Evolutionary conservation across 1,140 invertebrate genomes (phyloP).

Genomic region (Tenebrio molitor): DNA sequence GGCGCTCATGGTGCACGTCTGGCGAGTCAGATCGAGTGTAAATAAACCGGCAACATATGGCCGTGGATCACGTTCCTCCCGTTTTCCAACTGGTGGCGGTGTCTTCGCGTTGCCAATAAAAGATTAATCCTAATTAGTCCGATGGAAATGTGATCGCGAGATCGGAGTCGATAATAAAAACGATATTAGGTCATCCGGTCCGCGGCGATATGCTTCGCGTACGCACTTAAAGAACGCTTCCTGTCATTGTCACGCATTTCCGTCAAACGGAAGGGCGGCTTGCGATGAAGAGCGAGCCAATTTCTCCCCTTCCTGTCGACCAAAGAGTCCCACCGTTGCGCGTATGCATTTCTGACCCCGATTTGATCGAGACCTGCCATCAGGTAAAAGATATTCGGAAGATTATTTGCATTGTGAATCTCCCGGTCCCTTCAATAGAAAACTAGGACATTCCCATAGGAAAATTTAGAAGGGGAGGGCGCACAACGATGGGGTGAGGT

Average conservation of each 20-base stretch:
- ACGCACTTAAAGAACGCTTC: constrained; percentile 25
- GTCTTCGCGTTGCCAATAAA: constrained; percentile 30
- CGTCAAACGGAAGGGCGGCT: constrained; percentile 4
- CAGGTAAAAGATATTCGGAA: constrained; percentile 37
- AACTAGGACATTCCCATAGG: constrained; percentile 51
- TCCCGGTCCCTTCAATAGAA: constrained; percentile 43
- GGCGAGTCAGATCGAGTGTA: constrained; percentile 31
- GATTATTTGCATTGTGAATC: constrained; percentile 49
- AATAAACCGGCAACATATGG: constrained; percentile 43
- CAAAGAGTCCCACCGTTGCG: too few relatives aligned
- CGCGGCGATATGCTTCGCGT: constrained; percentile 40
- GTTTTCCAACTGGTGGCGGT: constrained; percentile 38
- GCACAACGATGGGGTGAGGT: constrained; percentile 38
- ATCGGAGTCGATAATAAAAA: constrained; percentile 20
- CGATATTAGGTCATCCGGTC: constrained; percentile 27
- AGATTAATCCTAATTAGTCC: neutral
- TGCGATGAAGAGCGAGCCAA: neutral
- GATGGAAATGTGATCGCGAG: neutral
- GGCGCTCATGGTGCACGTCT: neutral
- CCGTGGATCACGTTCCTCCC: constrained; percentile 4
- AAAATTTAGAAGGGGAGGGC: constrained; percentile 38
- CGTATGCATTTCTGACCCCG: neutral
- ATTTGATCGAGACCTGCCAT: constrained; percentile 46
- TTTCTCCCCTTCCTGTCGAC: neutral
- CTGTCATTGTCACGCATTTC: constrained; percentile 47